Conservation (phyloP, 2,113 vertebrate genomes). For the Geococcyx californianus region DNA sequence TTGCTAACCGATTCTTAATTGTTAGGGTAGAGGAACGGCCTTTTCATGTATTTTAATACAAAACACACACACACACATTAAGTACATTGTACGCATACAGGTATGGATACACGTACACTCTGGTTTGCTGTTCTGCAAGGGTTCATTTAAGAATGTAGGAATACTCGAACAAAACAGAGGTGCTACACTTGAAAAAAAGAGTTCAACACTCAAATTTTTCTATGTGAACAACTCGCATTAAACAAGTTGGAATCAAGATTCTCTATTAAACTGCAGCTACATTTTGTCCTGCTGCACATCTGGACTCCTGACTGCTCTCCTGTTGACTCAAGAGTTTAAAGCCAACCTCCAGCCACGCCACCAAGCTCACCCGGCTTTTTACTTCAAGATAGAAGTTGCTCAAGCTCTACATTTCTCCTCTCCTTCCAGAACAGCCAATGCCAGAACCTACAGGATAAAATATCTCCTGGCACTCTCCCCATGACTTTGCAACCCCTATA, state of each 20-base stretch:
- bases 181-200: not conserved
- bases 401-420: not conserved
- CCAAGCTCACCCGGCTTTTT: not conserved
- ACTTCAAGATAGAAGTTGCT: not conserved
- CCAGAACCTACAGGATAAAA: not conserved
- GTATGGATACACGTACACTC: accelerated
- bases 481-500: accelerated
- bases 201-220: not conserved
- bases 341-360: not conserved
- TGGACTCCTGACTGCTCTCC: accelerated
- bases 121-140: not conserved
- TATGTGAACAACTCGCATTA: not conserved
- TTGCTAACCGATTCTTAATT: not conserved
- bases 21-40: not conserved
- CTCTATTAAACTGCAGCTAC: not conserved
- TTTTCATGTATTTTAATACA: not conserved
- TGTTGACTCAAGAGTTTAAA: not conserved
- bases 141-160: not conserved
- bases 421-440: not conserved
- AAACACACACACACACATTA: accelerated
- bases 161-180: not conserved
- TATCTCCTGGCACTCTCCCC: not conserved
- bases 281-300: not conserved
- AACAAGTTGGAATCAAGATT: not conserved
- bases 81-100: too few species aligned